Evolutionary conservation across 2,113 vertebrate genomes (phyloP).

Genomic region (Clinocottus analis): DNA sequence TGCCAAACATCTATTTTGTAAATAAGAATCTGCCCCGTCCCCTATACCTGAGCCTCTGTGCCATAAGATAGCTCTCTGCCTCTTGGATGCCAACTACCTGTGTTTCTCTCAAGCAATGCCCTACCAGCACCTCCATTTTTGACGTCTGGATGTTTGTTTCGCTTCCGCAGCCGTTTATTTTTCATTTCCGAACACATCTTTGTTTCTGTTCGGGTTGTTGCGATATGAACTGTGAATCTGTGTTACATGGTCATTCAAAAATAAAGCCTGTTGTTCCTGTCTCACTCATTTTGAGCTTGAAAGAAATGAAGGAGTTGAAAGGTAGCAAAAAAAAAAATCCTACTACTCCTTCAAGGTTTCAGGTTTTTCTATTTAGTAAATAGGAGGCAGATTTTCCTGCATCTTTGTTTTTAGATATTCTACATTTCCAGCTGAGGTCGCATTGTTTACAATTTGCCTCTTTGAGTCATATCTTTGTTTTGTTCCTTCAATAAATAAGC

Average conservation of each 20-base stretch:
- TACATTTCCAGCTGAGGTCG: conserved; percentile 52
- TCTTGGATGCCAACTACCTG: conserved; percentile 72
- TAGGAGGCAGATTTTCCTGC: conserved; percentile 51
- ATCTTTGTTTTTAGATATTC: conserved; percentile 62
- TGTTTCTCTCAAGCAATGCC: conserved; percentile 71
- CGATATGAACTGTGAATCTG: conserved; percentile 77
- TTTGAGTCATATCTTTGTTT: conserved; percentile 47
- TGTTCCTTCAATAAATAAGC: conserved; percentile 42
- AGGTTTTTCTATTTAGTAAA: conserved; percentile 40
- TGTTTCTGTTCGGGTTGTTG: conserved; percentile 60
- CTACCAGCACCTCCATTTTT: conserved; percentile 69
- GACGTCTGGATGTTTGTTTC: conserved; percentile 66
- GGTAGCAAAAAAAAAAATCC: not conserved
- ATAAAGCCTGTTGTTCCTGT: conserved; percentile 50
- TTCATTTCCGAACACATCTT: conserved; percentile 38
- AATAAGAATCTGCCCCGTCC: conserved; percentile 72
- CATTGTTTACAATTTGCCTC: conserved; percentile 66
- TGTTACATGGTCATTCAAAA: conserved; percentile 69
- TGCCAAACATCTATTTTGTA: conserved; percentile 81
- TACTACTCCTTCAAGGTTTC: conserved; percentile 35
- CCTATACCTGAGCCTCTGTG: conserved; percentile 70
- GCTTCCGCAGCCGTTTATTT: conserved; percentile 53
- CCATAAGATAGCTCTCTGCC: conserved; percentile 74
- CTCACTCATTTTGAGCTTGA: conserved; percentile 39
- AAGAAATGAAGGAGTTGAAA: not conserved